Base-by-base conservation (phyloP, 92 coral and sea anemone species). In the Pocillopora grandis region DNA sequence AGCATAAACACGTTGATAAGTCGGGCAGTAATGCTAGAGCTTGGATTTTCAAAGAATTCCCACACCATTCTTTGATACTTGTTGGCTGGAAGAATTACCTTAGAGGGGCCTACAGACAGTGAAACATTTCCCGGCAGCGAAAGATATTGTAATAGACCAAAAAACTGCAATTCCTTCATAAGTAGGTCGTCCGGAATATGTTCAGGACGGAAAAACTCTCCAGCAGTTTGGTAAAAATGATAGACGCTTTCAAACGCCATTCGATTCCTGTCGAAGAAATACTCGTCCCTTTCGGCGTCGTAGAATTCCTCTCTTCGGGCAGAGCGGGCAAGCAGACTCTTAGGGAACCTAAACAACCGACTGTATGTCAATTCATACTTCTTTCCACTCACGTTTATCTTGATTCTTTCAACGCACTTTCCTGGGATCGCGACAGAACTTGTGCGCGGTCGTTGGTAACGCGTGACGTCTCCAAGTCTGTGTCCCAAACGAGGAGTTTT, bases 181-280 rank as follows among this genome's bases (percentile, higher is more conserved):
- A 90, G 13, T 13, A 90, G 87, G 9, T 87, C 82, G 76, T 79
- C 89, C 17, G 93, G 93, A 55, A 65, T 79, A 58, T 90, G 69
- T 42, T 90, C 89, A 62, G 93, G 93, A 18, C 78, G 82, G 5
- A 75, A 35, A 31, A 90, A 48, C 31, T 76, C 83, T 10, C 93
- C 93, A 48, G 84, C 72, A 11, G 75, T 72, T 68, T 85, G 89
- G 62, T 90, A 90, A 66, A 90, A 90, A 70, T 67, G 79, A 49
- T 84, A 87, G 17, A 90, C 86, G 60, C 88, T 81, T 20, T 90
- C 93, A 42, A 90, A 90, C 2, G 91, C 93, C 62, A 90, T 75
- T 35, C 93, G 90, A 71, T 87, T 90, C 58, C 93, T 83, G 35
- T 90, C 93, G 55, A 90, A 90, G 86, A 90, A 90, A 65, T 74